Evolutionary conservation across 2,888 invertebrate genomes (phyloP).

Genomic region (Bruchidius siliquastri): DNA sequence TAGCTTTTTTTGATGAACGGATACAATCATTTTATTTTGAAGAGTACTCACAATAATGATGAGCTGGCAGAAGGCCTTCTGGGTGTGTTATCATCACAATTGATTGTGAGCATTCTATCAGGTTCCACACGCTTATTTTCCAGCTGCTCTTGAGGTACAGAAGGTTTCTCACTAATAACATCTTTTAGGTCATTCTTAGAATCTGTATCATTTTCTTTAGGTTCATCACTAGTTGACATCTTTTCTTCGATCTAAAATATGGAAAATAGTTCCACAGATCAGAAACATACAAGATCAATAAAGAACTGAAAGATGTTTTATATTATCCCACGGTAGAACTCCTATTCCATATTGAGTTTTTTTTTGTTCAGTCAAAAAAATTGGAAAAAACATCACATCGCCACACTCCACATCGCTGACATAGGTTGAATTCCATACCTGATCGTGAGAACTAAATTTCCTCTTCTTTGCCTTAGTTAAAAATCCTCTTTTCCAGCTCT

Average conservation of each 20-base stretch:
- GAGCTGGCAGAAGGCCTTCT: not conserved
- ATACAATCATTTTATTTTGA: not conserved
- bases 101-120: constrained; percentile 29
- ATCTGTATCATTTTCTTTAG: constrained; percentile 35
- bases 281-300: no score
- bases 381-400: no score
- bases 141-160: constrained; percentile 3
- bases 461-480: constrained; percentile 5
- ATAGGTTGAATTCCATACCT: not conserved
- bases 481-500: constrained; percentile 5
- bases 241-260: constrained; percentile 13
- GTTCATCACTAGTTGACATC: constrained; percentile 35
- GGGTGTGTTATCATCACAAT: constrained; percentile 32
- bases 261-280: not conserved
- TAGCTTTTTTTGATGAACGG: no score
- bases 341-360: no score
- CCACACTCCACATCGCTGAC: no score
- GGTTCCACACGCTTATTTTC: not conserved
- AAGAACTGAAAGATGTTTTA: no score
- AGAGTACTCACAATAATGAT: not conserved
- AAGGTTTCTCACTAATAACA: not conserved
- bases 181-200: constrained; percentile 10
- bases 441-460: not conserved
- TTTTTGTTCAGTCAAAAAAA: no score
- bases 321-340: no score